Conservation (phyloP, 2,113 vertebrate genomes). For the Nothobranchius furzeri region DNA sequence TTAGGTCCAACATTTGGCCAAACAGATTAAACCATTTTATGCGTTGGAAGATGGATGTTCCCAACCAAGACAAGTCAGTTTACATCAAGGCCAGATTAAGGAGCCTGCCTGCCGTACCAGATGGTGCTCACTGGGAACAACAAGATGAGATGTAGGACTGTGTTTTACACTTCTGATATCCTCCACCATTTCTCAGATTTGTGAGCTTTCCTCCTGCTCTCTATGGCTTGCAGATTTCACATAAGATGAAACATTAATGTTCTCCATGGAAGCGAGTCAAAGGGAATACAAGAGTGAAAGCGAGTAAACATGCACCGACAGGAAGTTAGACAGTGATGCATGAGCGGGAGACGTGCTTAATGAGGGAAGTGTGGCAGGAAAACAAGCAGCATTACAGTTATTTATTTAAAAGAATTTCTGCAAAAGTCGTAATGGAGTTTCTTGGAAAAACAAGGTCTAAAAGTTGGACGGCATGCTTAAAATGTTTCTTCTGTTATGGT, state of each 20-base stretch:
- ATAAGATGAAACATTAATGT: slow-evolving; percentile 60
- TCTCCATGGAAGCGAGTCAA: slow-evolving; percentile 22
- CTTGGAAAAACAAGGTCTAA: neutral
- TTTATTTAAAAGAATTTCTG: neutral
- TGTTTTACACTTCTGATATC: slow-evolving; percentile 45
- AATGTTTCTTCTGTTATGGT: neutral
- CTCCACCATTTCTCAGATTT: slow-evolving; percentile 9
- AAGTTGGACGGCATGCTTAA: neutral
- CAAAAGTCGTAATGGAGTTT: neutral
- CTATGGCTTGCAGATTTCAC: slow-evolving; percentile 35
- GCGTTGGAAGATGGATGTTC: too few relatives aligned
- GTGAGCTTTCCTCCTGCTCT: slow-evolving; percentile 22
- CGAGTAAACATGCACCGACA: slow-evolving; percentile 4
- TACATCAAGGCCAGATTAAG: neutral
- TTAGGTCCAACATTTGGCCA: too few relatives aligned
- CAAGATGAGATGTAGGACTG: slow-evolving; percentile 17
- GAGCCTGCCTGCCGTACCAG: slow-evolving; percentile 12
- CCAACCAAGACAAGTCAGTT: too few relatives aligned
- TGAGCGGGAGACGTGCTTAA: neutral
- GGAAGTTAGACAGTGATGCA: neutral
- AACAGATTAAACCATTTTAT: too few relatives aligned
- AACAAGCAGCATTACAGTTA: neutral
- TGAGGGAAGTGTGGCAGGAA: neutral
- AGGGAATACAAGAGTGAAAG: neutral
- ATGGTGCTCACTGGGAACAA: slow-evolving; percentile 21